Base-by-base conservation (phyloP, 2,113 vertebrate genomes). In the Empidonax alnorum region DNA sequence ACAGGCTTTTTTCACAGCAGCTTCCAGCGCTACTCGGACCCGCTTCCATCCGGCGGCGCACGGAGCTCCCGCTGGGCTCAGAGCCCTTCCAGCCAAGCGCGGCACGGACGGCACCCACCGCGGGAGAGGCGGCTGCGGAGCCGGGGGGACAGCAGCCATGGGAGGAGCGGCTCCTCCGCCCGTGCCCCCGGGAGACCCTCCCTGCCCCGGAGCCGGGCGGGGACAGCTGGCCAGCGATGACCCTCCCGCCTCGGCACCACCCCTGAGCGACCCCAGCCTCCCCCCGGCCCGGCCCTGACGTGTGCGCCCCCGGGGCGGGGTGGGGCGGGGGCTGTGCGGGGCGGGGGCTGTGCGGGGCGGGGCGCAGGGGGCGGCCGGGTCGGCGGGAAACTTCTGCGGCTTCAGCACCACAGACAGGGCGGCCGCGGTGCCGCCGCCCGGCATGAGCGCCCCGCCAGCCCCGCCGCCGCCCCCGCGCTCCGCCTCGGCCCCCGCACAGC, bases 161-260 rank as follows among this genome's bases (percentile, higher is more conserved):
- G 10, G 35, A 37, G 7, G 18, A 25, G 33, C 33, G 66, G 33
- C 25, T 53, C 13, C 22, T 1, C 24, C 12, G 3, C 42, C 3
- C 16, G 6, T 2, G 35, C 2, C 28, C 47, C 13, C 10, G 10
- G 5, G 33, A 3, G 59, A 5, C 20, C 11, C 27, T 5, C 14
- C 10, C 21, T 4, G 25, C 13, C 71, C 37, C 14, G 39, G 30
- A 9, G 50, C 27, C 22, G 28, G 24, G 5, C 19, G 12, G 44
- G 19, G 3, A 25, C 31, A 16, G 13, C 17, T 1, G 11, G 2
- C 2, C 30, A 1, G 15, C 0, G 12, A 14, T 0, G 7, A 0
- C 27, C 23, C 22, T 6, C 11, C 66, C 0, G 30, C n/a, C 37
- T 1, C 28, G 22, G 31, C 41, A 4, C 27, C 3, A 5, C 22